These are phyloP conservation scores for Magallana ariakensis DNA, from an alignment of 1,140 invertebrate species.

Conservation along the genomic window DNA sequence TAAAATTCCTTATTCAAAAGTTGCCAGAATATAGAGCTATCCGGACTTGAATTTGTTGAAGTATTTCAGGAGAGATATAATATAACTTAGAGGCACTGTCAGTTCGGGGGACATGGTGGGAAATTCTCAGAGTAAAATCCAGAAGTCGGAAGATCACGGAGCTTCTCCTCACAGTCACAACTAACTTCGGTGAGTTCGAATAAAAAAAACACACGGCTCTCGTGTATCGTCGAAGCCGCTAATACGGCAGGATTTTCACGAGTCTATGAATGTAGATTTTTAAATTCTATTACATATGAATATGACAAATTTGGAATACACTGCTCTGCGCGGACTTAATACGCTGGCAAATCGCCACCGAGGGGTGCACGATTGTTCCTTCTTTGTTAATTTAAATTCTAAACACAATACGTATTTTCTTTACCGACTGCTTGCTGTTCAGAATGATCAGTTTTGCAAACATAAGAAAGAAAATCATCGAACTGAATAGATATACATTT, in stretches of 20 bases:
- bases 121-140: constrained; percentile 5
- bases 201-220: background rate
- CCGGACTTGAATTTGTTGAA: constrained; percentile 26
- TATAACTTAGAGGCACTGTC: background rate
- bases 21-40: background rate
- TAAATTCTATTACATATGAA: constrained; percentile 27
- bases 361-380: constrained; percentile 9
- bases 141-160: background rate
- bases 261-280: background rate
- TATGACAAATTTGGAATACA: constrained; percentile 30
- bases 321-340: background rate
- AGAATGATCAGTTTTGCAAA: constrained; percentile 24
- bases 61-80: constrained; percentile 14
- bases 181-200: constrained; percentile 10
- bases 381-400: constrained; percentile 29
- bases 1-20: background rate
- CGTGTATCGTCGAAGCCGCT: background rate
- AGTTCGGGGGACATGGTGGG: background rate
- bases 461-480: constrained; percentile 34
- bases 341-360: background rate
- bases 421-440: background rate
- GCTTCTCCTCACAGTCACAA: background rate
- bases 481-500: constrained; percentile 33
- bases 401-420: constrained; percentile 33
- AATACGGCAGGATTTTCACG: background rate